Percentiles rank a stretch among this genome's conserved stretches.
Conservation (phyloP, 1,140 invertebrate genomes). For the Halotydeus destructor region DNA sequence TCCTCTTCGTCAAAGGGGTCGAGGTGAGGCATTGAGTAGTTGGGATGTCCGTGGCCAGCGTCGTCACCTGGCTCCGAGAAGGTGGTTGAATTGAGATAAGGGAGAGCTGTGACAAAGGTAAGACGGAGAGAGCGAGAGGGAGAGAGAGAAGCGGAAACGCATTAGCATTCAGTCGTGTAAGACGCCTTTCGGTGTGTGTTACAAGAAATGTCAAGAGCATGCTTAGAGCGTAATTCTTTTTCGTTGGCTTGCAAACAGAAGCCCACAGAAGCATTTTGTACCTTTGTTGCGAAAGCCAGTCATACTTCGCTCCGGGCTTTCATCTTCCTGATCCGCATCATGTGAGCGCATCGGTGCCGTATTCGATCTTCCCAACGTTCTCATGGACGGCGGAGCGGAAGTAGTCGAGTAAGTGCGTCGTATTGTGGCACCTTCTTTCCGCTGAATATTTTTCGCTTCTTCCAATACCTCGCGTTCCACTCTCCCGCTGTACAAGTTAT, state of each 20-base stretch:
- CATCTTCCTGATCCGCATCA: conserved; percentile 3
- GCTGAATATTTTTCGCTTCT: conserved; percentile 28
- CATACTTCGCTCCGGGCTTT: background rate
- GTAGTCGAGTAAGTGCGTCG: conserved; percentile 10
- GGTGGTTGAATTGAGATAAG: conserved; percentile 12
- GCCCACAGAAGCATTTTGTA: no score
- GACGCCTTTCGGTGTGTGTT: no score
- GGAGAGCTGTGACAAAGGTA: background rate
- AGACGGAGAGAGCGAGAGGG: no score
- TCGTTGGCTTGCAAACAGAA: no score
- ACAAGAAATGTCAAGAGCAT: no score
- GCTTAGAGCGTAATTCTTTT: no score
- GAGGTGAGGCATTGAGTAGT: background rate
- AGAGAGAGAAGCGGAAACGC: no score
- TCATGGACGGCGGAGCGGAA: conserved; percentile 6
- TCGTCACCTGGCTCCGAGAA: conserved; percentile 8
- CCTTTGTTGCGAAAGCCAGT: no score
- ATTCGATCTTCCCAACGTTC: conserved; percentile 11
- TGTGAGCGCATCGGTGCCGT: conserved; percentile 5
- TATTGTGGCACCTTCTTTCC: conserved; percentile 3
- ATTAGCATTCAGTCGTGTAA: no score
- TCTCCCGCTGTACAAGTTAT: conserved; percentile 43
- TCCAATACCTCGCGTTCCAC: conserved; percentile 68
- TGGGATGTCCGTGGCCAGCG: background rate
- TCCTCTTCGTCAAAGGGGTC: conserved; percentile 12